phyloP scores from a whole-genome alignment of 2,113 vertebrate species.

The Dipodomys ordii region DNA sequence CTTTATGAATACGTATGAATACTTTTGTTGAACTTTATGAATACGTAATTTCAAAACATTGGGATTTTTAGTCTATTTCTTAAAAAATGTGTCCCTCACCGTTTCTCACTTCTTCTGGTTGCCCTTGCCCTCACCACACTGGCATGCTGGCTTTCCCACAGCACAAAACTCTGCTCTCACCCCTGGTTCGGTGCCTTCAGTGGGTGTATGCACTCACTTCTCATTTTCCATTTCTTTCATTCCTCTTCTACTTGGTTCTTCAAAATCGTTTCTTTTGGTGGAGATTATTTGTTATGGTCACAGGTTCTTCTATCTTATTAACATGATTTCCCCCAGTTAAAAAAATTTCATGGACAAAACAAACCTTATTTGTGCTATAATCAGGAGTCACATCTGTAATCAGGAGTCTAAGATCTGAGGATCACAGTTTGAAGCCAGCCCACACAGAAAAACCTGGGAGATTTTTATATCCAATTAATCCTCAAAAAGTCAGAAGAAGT shows the following conservation, averaged over 20 bases:
- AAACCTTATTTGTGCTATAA: too few species aligned
- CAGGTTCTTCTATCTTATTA: neutral
- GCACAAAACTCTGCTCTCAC: neutral
- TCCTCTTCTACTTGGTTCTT: neutral
- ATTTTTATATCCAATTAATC: too few species aligned
- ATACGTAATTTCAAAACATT: neutral
- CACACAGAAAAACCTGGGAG: too few species aligned
- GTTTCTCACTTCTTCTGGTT: neutral
- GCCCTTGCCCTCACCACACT: neutral
- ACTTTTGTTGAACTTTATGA: neutral
- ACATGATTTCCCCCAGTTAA: neutral
- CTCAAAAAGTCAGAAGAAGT: too few species aligned
- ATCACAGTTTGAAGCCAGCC: too few species aligned
- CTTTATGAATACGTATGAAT: too few species aligned
- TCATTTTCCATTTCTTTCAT: neutral
- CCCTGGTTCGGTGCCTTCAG: neutral
- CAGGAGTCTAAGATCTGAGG: too few species aligned
- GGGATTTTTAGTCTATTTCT: neutral
- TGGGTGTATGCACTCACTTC: neutral
- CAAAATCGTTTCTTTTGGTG: neutral
- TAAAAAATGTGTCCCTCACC: neutral
- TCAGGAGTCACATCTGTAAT: too few species aligned
- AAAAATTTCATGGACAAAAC: neutral
- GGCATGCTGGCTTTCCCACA: neutral
- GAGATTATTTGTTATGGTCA: neutral